Conservation (phyloP, 2,113 vertebrate genomes). For the Hemiscyllium ocellatum region DNA sequence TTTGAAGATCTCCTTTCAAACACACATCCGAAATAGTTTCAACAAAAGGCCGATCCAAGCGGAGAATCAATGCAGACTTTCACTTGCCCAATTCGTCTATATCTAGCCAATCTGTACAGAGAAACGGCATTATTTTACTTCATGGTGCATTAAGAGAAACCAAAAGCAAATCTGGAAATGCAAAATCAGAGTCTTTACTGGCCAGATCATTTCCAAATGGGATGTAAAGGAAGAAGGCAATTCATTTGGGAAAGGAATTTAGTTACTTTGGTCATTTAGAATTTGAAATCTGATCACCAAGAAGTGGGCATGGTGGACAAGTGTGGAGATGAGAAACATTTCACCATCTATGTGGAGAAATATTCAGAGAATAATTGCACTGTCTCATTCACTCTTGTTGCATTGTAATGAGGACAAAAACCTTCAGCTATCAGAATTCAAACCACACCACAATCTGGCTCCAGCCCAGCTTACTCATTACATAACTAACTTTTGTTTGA, state of each 20-base stretch:
- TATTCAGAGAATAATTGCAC: not conserved
- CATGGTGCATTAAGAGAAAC: not conserved
- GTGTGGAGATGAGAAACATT: not conserved
- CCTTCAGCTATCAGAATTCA: not conserved
- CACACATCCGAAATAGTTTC: not conserved
- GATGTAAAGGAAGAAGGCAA: not conserved
- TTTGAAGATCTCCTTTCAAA: not conserved
- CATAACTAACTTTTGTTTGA: not conserved
- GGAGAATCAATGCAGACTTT: not conserved
- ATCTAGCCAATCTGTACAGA: not conserved
- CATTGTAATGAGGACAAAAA: too few species aligned
- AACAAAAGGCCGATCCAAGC: not conserved
- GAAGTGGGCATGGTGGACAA: too few species aligned
- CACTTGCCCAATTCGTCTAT: not conserved
- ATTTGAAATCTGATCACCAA: not conserved
- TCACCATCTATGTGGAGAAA: not conserved
- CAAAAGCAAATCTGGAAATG: not conserved
- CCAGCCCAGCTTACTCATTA: not conserved
- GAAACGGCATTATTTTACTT: not conserved
- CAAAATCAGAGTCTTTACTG: not conserved
- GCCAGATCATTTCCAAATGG: not conserved
- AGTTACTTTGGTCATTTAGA: not conserved
- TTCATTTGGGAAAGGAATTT: not conserved
- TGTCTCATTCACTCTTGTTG: too few species aligned
- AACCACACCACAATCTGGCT: not conserved